Evolutionary conservation across 2,113 vertebrate genomes (phyloP), one percentile per base, ranked within the genome.

Genomic region (Hydrochoerus hydrochaeris): DNA sequence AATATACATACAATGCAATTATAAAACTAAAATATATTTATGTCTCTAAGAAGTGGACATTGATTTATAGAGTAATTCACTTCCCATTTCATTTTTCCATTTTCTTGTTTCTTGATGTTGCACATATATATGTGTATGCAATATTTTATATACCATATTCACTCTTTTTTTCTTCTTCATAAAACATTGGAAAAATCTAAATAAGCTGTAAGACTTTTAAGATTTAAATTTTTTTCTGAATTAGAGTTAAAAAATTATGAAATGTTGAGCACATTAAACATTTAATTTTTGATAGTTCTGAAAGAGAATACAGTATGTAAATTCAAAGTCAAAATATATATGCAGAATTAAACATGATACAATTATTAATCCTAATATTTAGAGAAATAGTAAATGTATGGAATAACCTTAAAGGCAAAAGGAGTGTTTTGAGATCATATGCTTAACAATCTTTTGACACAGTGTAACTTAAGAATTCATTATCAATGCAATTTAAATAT

Each of bases 161-260:
- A 52, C 16, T 38, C 19, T 17, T 73, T 77, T 82, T 63, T 62
- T 4, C n/a, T 81, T 88, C 28, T 49, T 67, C 57, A 85, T 75
- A 75, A 90, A 94, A 90, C 30, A 77, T 46, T 57, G 1, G 69
- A 83, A 97, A n/a, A 62, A 58, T 75, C 13, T 73, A 71, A 69
- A 65, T 8, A 19, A 91, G 0, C 24, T n/a, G 20, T 14, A 63
- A 90, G 1, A 32, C 88, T 92, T 69, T n/a, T 32, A 65, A 69
- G 73, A 85, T 85, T 60, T 93, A 85, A 86, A 26, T 60, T 2
- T 82, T 96, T 82, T 73, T 58, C 52, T 84, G 52, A 90, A 32
- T 58, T 58, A 8, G 22, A 52, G 49, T 54, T 57, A 3, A 57
- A 57, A 57, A 57, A 19, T 19, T 57, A 57, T 57, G 54, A 57